Evolutionary conservation across 2,888 invertebrate genomes (phyloP).

Genomic region (Chalcis sispes): DNA sequence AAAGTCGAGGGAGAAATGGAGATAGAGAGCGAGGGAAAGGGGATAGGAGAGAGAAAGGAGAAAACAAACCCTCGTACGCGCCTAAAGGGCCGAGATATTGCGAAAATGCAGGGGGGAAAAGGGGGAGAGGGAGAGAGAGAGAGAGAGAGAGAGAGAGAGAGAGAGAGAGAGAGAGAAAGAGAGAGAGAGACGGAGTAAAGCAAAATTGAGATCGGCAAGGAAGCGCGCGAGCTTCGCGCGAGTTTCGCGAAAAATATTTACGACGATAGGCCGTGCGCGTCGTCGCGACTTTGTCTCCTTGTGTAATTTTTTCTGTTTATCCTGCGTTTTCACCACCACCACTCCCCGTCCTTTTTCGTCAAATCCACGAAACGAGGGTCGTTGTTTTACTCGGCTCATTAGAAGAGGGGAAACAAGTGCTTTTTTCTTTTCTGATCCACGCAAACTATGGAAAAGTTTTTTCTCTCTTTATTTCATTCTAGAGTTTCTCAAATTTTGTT

Average conservation of each 20-base stretch:
- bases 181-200: not conserved
- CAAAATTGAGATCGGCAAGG: conserved; percentile 51
- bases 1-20: conserved; percentile 29
- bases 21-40: not conserved
- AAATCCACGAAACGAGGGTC: not conserved
- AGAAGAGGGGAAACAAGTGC: conserved; percentile 30
- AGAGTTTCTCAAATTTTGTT: not conserved
- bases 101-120: conserved; percentile 12
- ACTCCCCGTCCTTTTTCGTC: conserved; percentile 9
- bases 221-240: not conserved
- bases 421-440: no score
- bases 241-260: conserved; percentile 43
- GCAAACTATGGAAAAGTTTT: conserved; percentile 1
- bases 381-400: conserved; percentile 41
- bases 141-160: not conserved
- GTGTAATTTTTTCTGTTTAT: no score
- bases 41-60: no score
- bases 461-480: not conserved
- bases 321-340: not conserved
- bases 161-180: not conserved
- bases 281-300: not conserved
- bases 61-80: conserved; percentile 25
- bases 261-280: conserved; percentile 32
- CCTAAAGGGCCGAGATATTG: conserved; percentile 33
- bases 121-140: not conserved